Evolutionary conservation across 2,113 vertebrate species (phyloP).

Genomic region (Trochalopteron elliotii): DNA sequence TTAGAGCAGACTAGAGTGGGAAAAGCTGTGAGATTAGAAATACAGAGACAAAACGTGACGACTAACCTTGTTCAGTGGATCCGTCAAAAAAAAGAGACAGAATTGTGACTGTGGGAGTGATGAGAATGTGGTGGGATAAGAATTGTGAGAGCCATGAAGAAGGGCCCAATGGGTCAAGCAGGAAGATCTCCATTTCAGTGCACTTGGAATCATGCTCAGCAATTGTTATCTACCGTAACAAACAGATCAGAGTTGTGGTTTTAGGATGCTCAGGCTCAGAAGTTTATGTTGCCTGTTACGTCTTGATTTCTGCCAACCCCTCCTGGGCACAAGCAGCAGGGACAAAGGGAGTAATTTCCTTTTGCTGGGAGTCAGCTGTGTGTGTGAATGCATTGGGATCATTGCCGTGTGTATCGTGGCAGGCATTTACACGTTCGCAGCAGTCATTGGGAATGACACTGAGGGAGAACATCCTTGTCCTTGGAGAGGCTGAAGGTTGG

Average conservation of each 20-base stretch:
- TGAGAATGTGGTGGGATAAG: background rate
- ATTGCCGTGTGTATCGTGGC: background rate
- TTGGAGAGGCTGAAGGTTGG: background rate
- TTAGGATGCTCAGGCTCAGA: background rate
- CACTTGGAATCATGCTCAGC: rapidly evolving
- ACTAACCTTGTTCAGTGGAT: background rate
- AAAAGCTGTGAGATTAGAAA: background rate
- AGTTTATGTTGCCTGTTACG: background rate
- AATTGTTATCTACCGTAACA: background rate
- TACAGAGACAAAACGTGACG: background rate
- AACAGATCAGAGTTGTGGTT: background rate
- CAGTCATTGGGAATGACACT: background rate
- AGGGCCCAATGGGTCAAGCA: background rate
- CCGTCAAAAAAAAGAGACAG: background rate
- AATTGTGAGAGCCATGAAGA: background rate
- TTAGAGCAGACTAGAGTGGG: background rate
- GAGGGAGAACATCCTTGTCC: background rate
- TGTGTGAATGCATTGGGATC: background rate
- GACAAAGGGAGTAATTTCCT: background rate
- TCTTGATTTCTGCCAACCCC: background rate
- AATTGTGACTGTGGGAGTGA: background rate
- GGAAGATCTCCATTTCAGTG: background rate
- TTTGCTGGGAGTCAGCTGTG: background rate
- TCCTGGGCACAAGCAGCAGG: rapidly evolving
- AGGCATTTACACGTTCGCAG: background rate